Evolutionary conservation across 2,113 vertebrate genomes (phyloP), one percentile per base, ranked within the genome.

Genomic region (Triplophysa rosa): DNA sequence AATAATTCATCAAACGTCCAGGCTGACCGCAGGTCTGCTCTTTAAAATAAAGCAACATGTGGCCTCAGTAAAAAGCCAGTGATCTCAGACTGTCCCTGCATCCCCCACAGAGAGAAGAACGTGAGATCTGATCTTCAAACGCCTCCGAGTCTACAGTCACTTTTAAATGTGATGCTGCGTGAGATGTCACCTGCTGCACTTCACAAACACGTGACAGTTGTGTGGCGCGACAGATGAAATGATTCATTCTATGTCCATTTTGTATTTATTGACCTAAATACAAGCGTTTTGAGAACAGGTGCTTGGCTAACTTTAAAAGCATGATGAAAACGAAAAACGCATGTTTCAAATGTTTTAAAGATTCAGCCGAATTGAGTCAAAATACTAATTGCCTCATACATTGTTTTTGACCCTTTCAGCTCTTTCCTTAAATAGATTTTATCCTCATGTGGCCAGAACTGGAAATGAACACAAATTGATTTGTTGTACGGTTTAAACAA

Each of bases 1-100:
- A 83, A 87, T 89, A 80, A 71, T 89, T 69, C 29, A 82, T 87
- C 83, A 71, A 33, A 81, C 61, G 61, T 14, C 56, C 8, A 71
- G 82, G 68, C 83, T 79, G 86, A 80, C 74, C 80, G 75, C 81
- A 33, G 67, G 52, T 23, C 80, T 87, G 75, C 73, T 85, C 85
- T 87, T 89, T 87, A 77, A 71, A 49, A 29, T n/a, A 54, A 33
- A 81, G 71, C 52, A 23, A 83, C 84, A 80, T 47, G 58, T 68
- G 40, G n/a, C 16, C 14, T 52, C 5, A 59, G 75, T 81, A 78
- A 80, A 82, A n/a, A 13, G 42, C 24, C 23, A 10, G 21, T 58
- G 67, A 77, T 49, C 77, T 72, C 23, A 73, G 40, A 77, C 45
- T 67, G 54, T 67, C n/a, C 21, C 70, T 64, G 17, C 77, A 49